Conservation (phyloP, 2,797 vertebrate species). For the Hapalemur alaotrensis region DNA sequence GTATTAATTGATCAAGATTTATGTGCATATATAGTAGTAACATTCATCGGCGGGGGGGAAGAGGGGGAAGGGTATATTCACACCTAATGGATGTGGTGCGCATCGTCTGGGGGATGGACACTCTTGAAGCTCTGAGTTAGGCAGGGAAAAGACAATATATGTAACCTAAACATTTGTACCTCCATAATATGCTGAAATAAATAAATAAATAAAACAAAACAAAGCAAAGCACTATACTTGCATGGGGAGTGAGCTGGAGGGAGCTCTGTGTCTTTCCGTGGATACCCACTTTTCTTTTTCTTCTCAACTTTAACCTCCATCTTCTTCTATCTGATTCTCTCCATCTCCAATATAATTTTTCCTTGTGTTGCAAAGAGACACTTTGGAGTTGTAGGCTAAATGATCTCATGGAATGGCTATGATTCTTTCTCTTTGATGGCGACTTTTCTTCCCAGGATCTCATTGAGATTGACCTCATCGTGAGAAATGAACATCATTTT, state of each 20-base stretch:
- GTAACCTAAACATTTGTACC: no score
- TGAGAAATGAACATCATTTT: background rate
- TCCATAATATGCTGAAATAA: background rate
- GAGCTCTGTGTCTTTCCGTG: background rate
- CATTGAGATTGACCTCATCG: background rate
- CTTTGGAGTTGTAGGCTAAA: background rate
- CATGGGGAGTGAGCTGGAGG: accelerated
- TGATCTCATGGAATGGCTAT: background rate
- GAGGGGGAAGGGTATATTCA: no score
- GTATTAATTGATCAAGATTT: no score
- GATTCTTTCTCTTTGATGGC: background rate
- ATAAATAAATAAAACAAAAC: background rate
- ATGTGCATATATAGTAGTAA: no score
- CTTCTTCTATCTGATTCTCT: background rate
- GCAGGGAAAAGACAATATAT: no score
- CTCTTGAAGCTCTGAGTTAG: no score
- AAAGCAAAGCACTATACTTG: background rate
- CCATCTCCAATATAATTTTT: background rate
- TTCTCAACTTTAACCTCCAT: background rate
- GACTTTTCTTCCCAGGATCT: background rate
- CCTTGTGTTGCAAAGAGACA: background rate
- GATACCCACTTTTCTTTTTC: background rate
- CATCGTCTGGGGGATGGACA: no score
- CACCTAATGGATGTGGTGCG: no score
- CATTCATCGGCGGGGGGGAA: no score